Base-by-base conservation (phyloP, 1,140 invertebrate genomes). In the Thalassaphorura encarpata region DNA sequence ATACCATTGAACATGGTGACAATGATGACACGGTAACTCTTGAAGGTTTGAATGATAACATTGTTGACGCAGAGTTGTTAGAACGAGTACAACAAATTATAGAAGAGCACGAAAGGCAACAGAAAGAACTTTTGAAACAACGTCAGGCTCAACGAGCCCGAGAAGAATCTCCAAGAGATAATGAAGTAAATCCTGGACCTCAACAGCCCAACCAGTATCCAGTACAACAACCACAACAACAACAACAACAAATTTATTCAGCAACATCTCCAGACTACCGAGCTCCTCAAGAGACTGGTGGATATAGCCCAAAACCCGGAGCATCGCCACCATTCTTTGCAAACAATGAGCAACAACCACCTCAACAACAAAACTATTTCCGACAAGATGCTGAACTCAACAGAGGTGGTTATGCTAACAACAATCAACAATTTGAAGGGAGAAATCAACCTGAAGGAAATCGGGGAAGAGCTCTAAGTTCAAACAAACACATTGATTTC, bases 81-180 rank as follows among this genome's bases (percentile, higher is more conserved):
- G 27, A 42, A 15, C 49, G 58, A 18, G 63, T 65, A 13, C 60
- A 65, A 40, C 54, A 62, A 48, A 65, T 65, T 31, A 65, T 65
- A 39, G 63, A 62, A 43, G 60, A 65, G n/a, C 63, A 65, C 36
- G 63, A 65, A 41, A 54, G 55, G 48, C 51, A 65, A 41, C 60
- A 65, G 50, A 60, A 55, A 36, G 52, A 48, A 19, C 39, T 57
- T 23, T 40, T 59, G 47, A n/a, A n/a, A n/a, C 8, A 19, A 43
- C 16, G 18, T 8, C n/a, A 43, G 41, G 16, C 41, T n/a, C 5
- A 23, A 6, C 41, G 19, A 43, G 18, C 5, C 18, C 6, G 41
- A 23, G 6, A 43, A 6, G 8, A 5, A 11, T 43, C 41, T 18
- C 19, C n/a, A n/a, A n/a, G n/a, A n/a, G n/a, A n/a, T n/a, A n/a